phyloP scores from a whole-genome alignment of 2,797 vertebrate species.

The Cyclopterus lumpus region DNA sequence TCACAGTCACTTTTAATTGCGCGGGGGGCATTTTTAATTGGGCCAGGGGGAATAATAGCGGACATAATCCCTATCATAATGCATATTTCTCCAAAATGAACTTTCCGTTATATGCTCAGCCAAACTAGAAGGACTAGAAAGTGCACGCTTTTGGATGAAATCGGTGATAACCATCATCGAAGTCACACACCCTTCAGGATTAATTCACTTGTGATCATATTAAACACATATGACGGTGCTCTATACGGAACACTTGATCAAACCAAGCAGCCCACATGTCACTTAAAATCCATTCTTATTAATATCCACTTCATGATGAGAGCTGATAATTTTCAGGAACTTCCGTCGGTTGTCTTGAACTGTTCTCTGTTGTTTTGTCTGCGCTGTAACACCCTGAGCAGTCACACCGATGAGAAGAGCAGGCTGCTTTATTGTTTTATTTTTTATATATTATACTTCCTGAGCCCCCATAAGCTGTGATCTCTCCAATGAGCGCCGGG shows the following conservation, averaged over 20 bases:
- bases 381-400: not conserved
- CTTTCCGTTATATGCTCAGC: constrained; percentile 19
- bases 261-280: not conserved
- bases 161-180: not conserved
- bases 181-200: not conserved
- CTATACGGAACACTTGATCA: not conserved
- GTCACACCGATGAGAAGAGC: not conserved
- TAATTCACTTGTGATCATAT: not conserved
- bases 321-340: not conserved
- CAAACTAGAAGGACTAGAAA: not conserved
- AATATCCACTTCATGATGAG: not conserved
- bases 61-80: constrained; percentile 66
- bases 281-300: not conserved
- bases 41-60: constrained; percentile 79
- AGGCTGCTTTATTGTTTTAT: constrained; percentile 4
- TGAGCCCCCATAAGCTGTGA: not conserved
- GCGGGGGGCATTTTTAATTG: constrained; percentile 89
- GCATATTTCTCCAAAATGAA: constrained; percentile 54
- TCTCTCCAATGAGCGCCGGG: constrained; percentile 17
- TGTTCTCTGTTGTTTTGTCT: not conserved
- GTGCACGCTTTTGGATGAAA: not conserved
- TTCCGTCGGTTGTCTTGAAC: not conserved
- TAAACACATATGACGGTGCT: not conserved
- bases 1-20: constrained; percentile 91
- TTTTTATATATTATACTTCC: constrained; percentile 14